phyloP scores from a whole-genome alignment of 1,140 invertebrate genomes.

The Palaemon carinicauda region DNA sequence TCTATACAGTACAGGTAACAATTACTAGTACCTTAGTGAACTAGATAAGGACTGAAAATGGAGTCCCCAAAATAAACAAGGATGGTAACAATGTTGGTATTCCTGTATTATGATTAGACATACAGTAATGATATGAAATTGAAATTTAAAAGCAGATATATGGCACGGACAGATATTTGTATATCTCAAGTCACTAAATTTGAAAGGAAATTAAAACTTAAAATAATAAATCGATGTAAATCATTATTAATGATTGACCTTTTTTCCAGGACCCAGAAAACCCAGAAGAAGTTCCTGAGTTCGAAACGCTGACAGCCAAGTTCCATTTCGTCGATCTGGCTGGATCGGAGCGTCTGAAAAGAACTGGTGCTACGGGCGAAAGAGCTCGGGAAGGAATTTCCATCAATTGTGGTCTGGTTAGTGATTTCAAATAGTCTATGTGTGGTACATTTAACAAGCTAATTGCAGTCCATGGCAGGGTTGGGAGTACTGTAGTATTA shows the following conservation, averaged over 20 bases:
- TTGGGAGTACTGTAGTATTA: too few relatives aligned
- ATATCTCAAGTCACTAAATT: background rate
- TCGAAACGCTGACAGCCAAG: conserved; percentile 89
- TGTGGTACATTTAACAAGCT: too few relatives aligned
- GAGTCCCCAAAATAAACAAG: too few relatives aligned
- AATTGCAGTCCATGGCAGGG: too few relatives aligned
- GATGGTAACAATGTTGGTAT: too few relatives aligned
- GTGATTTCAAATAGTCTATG: conserved; percentile 47
- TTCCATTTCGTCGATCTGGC: conserved; percentile 97
- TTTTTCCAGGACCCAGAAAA: conserved; percentile 25
- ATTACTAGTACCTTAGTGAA: too few relatives aligned
- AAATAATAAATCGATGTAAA: background rate
- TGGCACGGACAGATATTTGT: too few relatives aligned
- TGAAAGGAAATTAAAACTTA: background rate
- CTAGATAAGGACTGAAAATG: too few relatives aligned
- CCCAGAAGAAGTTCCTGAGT: conserved; percentile 60
- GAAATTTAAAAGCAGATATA: too few relatives aligned
- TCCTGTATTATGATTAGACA: too few relatives aligned
- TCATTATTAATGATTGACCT: background rate
- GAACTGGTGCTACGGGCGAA: conserved; percentile 88
- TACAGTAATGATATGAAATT: too few relatives aligned
- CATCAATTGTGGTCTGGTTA: conserved; percentile 86
- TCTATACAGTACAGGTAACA: too few relatives aligned
- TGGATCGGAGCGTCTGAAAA: conserved; percentile 93
- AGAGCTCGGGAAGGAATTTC: conserved; percentile 92